These are phyloP conservation scores for Sebastes oblongus DNA, from an alignment of 2,797 vertebrate genomes.

Conservation along the genomic window DNA sequence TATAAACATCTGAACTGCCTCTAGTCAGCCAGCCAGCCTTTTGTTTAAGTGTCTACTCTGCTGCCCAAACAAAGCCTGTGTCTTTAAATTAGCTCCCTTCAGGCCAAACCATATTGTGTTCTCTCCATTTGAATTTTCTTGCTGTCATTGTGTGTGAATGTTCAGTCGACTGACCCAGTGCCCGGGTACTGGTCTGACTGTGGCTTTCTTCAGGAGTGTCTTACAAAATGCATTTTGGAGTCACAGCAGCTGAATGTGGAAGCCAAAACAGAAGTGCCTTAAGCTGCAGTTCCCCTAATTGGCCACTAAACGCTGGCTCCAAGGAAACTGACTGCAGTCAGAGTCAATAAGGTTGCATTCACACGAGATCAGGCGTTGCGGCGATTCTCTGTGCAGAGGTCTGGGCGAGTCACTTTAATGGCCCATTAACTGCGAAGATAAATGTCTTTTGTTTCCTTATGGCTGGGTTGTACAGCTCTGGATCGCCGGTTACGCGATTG, in stretches of 20 bases:
- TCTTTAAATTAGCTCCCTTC: constrained; percentile 48
- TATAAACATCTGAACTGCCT: constrained; percentile 23
- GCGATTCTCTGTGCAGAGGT: too few relatives aligned
- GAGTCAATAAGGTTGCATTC: background rate
- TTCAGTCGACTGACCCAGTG: constrained; percentile 23
- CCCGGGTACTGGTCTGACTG: constrained; percentile 26
- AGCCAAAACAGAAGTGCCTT: background rate
- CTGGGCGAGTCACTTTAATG: too few relatives aligned
- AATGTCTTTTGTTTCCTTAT: too few relatives aligned
- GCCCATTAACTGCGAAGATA: too few relatives aligned
- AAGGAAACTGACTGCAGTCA: background rate
- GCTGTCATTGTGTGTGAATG: background rate
- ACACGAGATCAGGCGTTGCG: too few relatives aligned
- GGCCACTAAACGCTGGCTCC: background rate
- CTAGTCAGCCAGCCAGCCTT: constrained; percentile 17
- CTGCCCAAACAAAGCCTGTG: constrained; percentile 19
- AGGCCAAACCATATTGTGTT: constrained; percentile 45
- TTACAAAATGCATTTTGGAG: background rate
- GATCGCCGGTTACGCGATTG: too few relatives aligned
- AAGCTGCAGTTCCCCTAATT: background rate
- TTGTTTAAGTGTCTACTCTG: constrained; percentile 12
- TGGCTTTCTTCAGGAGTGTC: background rate
- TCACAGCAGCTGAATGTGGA: background rate
- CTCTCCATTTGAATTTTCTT: constrained; percentile 22
- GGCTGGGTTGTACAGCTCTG: too few relatives aligned